A percentile compares a stretch with the other conserved stretches of the same genome.
phyloP scores from a whole-genome alignment of 2,797 vertebrate species.

The Hirundo rustica region DNA sequence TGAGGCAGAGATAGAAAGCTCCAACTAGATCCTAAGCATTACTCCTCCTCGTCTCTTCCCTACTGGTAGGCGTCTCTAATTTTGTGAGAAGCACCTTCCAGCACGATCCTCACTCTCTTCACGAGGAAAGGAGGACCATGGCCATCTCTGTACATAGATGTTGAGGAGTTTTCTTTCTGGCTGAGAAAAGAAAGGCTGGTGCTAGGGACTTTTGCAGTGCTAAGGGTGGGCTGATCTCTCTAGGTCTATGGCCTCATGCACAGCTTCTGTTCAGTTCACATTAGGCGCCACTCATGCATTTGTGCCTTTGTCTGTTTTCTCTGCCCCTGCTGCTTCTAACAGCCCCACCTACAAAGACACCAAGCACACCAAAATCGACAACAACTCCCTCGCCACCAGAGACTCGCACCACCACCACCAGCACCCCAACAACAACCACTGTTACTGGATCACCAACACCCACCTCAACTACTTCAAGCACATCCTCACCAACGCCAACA shows the following conservation, averaged over 20 bases:
- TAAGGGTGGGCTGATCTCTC: neutral
- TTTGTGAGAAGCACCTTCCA: neutral
- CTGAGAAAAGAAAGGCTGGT: neutral
- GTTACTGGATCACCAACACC: too few relatives aligned
- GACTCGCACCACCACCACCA: neutral
- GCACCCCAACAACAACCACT: too few relatives aligned
- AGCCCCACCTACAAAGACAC: neutral
- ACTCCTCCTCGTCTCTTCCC: neutral
- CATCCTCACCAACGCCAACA: too few relatives aligned
- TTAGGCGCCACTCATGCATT: neutral
- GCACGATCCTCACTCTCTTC: neutral
- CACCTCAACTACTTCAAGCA: too few relatives aligned
- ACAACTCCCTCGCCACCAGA: fast-evolving
- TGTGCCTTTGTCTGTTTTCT: neutral
- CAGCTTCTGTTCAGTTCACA: neutral
- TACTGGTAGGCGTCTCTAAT: neutral
- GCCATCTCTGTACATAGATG: neutral
- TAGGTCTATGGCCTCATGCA: neutral
- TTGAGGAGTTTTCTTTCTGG: neutral
- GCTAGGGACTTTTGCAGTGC: neutral
- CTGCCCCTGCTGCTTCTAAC: neutral
- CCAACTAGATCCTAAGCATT: neutral
- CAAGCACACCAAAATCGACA: neutral
- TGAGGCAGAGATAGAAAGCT: neutral
- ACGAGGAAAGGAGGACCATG: too few relatives aligned